A percentile compares a stretch with the other conserved stretches of the same genome.
Conservation (phyloP, 2,797 vertebrate species). For the Potorous gilbertii region DNA sequence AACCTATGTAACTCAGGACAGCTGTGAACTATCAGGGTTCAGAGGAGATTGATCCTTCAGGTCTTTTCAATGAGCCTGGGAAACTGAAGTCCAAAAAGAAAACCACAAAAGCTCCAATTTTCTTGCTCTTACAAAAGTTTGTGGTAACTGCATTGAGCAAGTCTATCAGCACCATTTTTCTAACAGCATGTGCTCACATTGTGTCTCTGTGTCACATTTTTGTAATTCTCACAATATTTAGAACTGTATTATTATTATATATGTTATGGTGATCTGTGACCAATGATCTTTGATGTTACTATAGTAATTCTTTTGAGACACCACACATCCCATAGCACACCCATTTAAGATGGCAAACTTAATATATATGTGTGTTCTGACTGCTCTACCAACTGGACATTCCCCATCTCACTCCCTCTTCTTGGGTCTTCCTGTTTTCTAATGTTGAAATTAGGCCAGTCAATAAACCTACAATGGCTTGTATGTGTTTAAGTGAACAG, state of each 20-base stretch:
- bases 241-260: background rate
- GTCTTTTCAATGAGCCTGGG: too few species aligned
- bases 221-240: background rate
- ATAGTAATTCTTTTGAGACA: background rate
- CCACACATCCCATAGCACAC: background rate
- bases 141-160: background rate
- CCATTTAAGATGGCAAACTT: too few species aligned
- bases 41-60: too few species aligned
- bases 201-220: background rate
- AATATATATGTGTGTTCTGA: too few species aligned
- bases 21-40: too few species aligned
- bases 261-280: background rate
- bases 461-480: too few species aligned
- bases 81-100: too few species aligned
- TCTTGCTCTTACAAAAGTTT: background rate
- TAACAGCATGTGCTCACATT: background rate
- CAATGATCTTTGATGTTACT: background rate
- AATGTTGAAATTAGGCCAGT: too few species aligned
- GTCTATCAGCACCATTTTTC: background rate
- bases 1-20: too few species aligned
- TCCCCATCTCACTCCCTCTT: background rate
- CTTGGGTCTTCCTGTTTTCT: background rate
- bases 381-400: too few species aligned
- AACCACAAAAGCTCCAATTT: too few species aligned
- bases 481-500: too few species aligned